Percentiles rank a stretch among this genome's conserved stretches.
Evolutionary conservation across 2,113 vertebrate genomes (phyloP).

Genomic region (Uria lomvia): DNA sequence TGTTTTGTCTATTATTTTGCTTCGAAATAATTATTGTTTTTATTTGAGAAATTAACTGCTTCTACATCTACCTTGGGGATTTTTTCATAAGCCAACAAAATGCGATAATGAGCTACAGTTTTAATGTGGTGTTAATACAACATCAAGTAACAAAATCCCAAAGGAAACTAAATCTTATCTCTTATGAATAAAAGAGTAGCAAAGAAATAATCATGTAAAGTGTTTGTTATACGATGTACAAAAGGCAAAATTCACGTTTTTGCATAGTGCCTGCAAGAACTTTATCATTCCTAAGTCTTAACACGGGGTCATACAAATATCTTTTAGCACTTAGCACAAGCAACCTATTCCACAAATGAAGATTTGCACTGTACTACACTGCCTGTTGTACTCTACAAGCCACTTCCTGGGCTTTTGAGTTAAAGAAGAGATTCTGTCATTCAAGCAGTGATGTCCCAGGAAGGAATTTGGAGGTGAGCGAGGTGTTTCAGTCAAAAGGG

Average conservation of each 20-base stretch:
- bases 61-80: background rate
- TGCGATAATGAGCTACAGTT: background rate
- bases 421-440: background rate
- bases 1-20: background rate
- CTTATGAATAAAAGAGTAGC: background rate
- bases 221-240: background rate
- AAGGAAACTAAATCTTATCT: background rate
- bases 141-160: background rate
- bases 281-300: background rate
- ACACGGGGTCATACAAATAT: fast-evolving
- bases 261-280: background rate
- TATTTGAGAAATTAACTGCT: background rate
- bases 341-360: background rate
- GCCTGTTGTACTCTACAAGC: background rate
- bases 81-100: background rate
- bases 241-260: background rate
- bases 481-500: background rate
- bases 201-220: background rate
- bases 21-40: background rate
- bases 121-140: background rate
- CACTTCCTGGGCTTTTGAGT: background rate
- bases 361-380: background rate
- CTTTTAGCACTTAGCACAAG: background rate
- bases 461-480: background rate
- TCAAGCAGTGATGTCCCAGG: background rate